Conservation (phyloP, 1,140 invertebrate species). For the Hirudo medicinalis region DNA sequence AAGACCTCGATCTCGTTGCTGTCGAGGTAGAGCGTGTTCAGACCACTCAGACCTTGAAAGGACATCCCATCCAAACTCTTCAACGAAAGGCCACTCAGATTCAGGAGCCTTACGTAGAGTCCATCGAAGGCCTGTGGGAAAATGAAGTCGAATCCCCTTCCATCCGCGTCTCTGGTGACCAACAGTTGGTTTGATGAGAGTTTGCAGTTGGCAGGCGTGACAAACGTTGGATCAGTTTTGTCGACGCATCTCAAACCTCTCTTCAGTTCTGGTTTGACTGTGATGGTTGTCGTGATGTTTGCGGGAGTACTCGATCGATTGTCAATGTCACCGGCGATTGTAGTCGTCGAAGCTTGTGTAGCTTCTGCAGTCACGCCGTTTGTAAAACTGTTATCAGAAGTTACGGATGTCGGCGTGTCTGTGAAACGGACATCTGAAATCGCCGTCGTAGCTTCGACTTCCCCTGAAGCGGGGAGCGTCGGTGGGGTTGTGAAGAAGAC, state of each 20-base stretch:
- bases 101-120: neutral
- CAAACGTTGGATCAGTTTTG: neutral
- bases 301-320: no score
- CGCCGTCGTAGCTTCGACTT: no score
- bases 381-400: no score
- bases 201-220: neutral
- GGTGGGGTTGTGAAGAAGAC: no score
- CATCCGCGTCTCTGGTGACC: neutral
- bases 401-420: no score
- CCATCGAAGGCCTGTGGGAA: neutral
- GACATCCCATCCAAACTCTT: constrained; percentile 36
- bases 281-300: no score
- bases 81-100: neutral
- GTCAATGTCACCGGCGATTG: no score
- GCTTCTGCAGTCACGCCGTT: no score
- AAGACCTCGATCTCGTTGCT: constrained; percentile 68
- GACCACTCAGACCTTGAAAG: constrained; percentile 59
- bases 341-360: no score
- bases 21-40: constrained; percentile 64
- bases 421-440: no score
- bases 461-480: no score
- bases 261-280: no score
- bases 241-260: neutral
- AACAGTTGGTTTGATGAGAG: neutral
- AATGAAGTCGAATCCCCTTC: neutral